Evolutionary conservation across 2,888 invertebrate species (phyloP).

Genomic region (Meandrusa payeni): DNA sequence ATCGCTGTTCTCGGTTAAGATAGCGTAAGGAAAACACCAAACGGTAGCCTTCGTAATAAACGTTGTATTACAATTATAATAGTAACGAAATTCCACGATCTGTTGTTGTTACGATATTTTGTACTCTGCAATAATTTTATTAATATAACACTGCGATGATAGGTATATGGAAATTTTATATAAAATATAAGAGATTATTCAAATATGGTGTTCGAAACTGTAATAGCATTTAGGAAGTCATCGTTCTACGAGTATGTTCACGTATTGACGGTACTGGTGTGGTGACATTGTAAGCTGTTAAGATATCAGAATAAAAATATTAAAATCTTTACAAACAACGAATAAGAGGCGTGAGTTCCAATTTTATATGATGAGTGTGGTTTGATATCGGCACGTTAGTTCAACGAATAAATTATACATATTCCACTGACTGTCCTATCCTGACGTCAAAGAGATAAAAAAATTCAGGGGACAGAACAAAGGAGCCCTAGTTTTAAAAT

Average conservation of each 20-base stretch:
- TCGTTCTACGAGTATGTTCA: conserved; percentile 13
- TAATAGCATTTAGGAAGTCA: conserved; percentile 19
- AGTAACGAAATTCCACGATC: conserved; percentile 26
- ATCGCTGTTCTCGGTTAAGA: conserved; percentile 48
- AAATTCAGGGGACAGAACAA: too few species aligned
- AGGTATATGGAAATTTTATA: conserved; percentile 20
- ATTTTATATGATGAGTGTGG: conserved; percentile 27
- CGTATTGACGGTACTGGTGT: conserved; percentile 10
- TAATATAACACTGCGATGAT: conserved; percentile 18
- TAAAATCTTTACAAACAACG: conserved; percentile 38
- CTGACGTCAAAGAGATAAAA: background rate
- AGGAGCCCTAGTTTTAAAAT: too few species aligned
- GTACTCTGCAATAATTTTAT: conserved; percentile 28
- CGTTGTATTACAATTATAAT: conserved; percentile 28
- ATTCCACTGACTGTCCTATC: conserved; percentile 26
- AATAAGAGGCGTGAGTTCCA: conserved; percentile 37
- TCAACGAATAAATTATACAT: conserved; percentile 24
- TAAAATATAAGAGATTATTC: conserved; percentile 17
- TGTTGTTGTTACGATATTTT: conserved; percentile 33
- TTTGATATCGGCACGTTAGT: conserved; percentile 22
- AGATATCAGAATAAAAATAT: conserved; percentile 7
- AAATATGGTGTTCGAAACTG: conserved; percentile 20
- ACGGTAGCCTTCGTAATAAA: conserved; percentile 58
- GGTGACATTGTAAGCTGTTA: conserved; percentile 7
- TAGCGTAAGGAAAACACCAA: conserved; percentile 74